A percentile compares a stretch with the other conserved stretches of the same genome.
Evolutionary conservation across 2,888 invertebrate genomes (phyloP).

Genomic region (Stomorhina lunata): DNA sequence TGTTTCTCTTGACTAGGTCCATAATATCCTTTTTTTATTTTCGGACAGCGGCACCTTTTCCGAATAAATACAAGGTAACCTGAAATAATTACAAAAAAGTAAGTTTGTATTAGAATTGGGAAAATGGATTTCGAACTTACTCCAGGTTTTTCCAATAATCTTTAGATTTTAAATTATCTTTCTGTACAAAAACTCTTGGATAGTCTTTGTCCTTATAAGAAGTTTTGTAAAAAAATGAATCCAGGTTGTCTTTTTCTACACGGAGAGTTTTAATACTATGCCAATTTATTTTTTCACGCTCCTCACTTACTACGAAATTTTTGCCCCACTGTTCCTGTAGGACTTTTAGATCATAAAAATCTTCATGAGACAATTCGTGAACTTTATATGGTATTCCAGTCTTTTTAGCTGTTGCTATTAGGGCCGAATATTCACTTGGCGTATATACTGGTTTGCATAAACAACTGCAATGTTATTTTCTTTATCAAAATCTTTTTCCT

Average conservation of each 20-base stretch:
- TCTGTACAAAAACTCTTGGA: slow-evolving; percentile 24
- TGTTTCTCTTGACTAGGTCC: no score
- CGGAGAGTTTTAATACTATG: slow-evolving; percentile 29
- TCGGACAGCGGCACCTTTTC: slow-evolving; percentile 20
- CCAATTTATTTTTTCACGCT: slow-evolving; percentile 3
- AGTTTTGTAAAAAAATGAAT: neutral
- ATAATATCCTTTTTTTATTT: no score
- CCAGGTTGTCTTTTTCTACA: neutral
- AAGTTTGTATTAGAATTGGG: neutral
- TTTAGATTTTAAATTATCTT: slow-evolving; percentile 30
- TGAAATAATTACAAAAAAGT: slow-evolving; percentile 7
- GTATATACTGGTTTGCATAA: slow-evolving; percentile 3
- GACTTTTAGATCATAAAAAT: slow-evolving; percentile 27
- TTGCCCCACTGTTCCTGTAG: slow-evolving; percentile 17
- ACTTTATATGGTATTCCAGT: slow-evolving; percentile 13
- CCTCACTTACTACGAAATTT: slow-evolving; percentile 7
- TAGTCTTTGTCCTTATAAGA: slow-evolving; percentile 55
- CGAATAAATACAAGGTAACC: slow-evolving; percentile 19
- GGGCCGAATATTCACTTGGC: neutral
- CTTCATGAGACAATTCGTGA: slow-evolving; percentile 21
- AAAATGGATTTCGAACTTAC: slow-evolving; percentile 1
- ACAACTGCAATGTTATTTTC: slow-evolving; percentile 57
- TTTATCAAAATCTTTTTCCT: no score
- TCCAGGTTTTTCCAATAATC: slow-evolving; percentile 32
- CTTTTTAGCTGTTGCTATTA: slow-evolving; percentile 11